A percentile compares a stretch with the other conserved stretches of the same genome.
Conservation (phyloP, 1,140 invertebrate genomes). For the Colletes latitarsis region DNA sequence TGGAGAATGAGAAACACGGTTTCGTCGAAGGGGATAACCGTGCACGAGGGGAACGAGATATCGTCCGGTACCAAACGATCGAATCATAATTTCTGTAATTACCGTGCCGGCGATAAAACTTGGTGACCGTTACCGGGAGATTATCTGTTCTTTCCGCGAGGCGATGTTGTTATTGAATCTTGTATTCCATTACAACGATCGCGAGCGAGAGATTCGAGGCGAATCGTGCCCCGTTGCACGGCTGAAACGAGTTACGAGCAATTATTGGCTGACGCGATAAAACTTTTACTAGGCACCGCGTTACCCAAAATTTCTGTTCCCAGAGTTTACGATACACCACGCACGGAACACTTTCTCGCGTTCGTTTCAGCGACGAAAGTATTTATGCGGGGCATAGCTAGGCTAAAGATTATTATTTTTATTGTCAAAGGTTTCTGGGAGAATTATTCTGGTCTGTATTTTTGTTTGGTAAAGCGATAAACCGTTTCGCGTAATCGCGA, state of each 20-base stretch:
- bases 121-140: not conserved
- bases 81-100: conserved; percentile 47
- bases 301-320: conserved; percentile 35
- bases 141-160: not conserved
- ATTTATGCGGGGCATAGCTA: too few relatives aligned
- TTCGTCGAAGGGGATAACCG: not conserved
- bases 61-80: conserved; percentile 1
- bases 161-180: conserved; percentile 16
- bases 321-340: conserved; percentile 24
- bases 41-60: not conserved
- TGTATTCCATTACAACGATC: not conserved
- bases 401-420: too few relatives aligned
- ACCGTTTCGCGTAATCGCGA: conserved; percentile 61
- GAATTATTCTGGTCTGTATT: too few relatives aligned
- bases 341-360: conserved; percentile 5
- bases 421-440: too few relatives aligned
- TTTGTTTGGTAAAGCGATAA: conserved; percentile 35
- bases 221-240: not conserved
- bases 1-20: conserved; percentile 14
- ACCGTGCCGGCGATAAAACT: conserved; percentile 7
- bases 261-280: conserved; percentile 31
- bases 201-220: not conserved
- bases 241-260: conserved; percentile 25
- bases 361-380: not conserved
- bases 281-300: conserved; percentile 6